phyloP scores from a whole-genome alignment of 2,113 vertebrate genomes.

The Lamprotornis superbus region DNA sequence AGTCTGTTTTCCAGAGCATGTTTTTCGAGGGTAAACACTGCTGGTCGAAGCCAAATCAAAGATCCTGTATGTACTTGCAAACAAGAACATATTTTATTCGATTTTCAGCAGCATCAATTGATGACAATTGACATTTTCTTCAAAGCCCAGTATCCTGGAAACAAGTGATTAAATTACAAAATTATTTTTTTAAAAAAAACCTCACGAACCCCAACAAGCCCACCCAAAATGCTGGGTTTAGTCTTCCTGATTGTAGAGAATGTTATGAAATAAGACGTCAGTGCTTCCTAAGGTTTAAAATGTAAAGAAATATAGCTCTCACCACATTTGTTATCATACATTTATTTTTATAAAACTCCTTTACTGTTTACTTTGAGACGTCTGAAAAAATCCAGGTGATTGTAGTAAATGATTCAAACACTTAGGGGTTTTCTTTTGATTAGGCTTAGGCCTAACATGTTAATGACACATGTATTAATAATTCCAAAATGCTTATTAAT shows the following conservation, averaged over 20 bases:
- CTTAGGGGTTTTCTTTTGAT: not conserved
- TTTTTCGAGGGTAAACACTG: not conserved
- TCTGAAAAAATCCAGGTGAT: not conserved
- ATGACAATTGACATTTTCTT: not conserved
- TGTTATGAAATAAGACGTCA: slow-evolving; percentile 4
- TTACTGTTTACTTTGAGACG: not conserved
- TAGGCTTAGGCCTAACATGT: not conserved
- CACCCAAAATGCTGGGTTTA: slow-evolving; percentile 14
- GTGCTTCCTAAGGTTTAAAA: not conserved
- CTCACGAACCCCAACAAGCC: not conserved
- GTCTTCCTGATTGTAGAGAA: not conserved
- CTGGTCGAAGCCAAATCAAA: not conserved
- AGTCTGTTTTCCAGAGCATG: not conserved
- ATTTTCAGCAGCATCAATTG: not conserved
- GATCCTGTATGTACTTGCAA: not conserved
- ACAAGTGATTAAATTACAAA: not conserved
- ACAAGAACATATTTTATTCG: not conserved
- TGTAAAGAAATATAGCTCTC: not conserved
- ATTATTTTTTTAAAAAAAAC: accelerated
- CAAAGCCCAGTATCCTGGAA: not conserved
- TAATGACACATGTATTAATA: not conserved
- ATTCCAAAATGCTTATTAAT: not conserved
- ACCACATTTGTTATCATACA: not conserved
- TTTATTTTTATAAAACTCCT: not conserved
- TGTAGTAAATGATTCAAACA: not conserved